These are phyloP conservation scores for Geotrupes spiniger DNA, from an alignment of 2,888 invertebrate species.

Conservation along the genomic window DNA sequence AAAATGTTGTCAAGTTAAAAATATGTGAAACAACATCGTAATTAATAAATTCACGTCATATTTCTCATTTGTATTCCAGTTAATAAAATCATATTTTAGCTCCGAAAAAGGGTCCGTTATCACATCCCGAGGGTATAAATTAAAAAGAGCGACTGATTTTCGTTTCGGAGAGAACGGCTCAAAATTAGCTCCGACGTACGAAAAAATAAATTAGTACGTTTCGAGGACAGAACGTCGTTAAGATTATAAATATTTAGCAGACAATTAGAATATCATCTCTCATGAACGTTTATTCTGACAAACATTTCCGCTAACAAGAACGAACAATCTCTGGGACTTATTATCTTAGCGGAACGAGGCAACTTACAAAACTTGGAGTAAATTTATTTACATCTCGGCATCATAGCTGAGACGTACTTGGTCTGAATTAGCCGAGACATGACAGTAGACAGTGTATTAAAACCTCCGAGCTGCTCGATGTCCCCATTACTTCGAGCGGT, in stretches of 20 bases:
- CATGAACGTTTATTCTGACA: slow-evolving; percentile 22
- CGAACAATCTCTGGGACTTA: slow-evolving; percentile 30
- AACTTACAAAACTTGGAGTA: slow-evolving; percentile 28
- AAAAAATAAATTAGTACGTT: slow-evolving; percentile 1
- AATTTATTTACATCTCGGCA: slow-evolving; percentile 37
- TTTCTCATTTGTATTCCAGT: no score
- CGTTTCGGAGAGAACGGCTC: neutral
- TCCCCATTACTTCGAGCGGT: slow-evolving; percentile 25
- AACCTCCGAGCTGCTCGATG: slow-evolving; percentile 36
- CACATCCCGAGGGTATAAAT: slow-evolving; percentile 1
- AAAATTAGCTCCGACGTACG: neutral
- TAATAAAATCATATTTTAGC: no score
- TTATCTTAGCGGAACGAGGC: slow-evolving; percentile 28
- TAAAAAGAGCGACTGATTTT: neutral
- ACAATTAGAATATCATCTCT: slow-evolving; percentile 9
- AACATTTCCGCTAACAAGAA: slow-evolving; percentile 32
- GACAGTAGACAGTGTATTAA: slow-evolving; percentile 37
- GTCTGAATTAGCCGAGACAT: slow-evolving; percentile 37
- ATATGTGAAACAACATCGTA: no score
- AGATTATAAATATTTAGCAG: slow-evolving; percentile 12
- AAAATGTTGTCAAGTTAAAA: no score
- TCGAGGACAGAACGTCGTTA: slow-evolving; percentile 7
- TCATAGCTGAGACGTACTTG: slow-evolving; percentile 29
- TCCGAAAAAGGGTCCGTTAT: neutral
- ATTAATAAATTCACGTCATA: no score